These are phyloP conservation scores for Rhodinocichla rosea DNA, from an alignment of 2,113 vertebrate species.

Conservation along the genomic window DNA sequence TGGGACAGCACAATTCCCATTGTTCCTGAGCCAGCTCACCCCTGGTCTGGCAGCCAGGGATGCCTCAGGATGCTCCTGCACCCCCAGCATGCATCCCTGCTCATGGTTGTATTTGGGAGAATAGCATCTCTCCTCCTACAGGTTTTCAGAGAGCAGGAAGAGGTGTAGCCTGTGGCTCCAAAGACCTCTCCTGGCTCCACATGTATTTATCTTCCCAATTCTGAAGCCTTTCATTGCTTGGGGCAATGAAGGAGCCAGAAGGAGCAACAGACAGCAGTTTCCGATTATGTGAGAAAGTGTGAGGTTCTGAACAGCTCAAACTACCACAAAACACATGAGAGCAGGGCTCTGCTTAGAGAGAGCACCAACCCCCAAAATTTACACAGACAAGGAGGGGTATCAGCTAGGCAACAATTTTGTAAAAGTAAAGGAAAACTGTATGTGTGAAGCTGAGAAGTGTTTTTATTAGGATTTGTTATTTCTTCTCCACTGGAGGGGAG, in stretches of 20 bases:
- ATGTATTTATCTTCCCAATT: not conserved
- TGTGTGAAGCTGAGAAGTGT: not conserved
- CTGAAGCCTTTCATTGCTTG: not conserved
- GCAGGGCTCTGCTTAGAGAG: not conserved
- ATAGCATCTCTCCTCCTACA: not conserved
- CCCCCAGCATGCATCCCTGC: not conserved
- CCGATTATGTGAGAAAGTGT: not conserved
- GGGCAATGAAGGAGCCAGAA: not conserved
- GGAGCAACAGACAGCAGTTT: not conserved
- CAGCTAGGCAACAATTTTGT: not conserved
- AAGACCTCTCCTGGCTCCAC: not conserved
- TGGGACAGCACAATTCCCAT: not conserved
- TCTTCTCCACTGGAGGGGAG: not conserved
- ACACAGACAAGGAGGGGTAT: not conserved
- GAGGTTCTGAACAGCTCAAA: not conserved
- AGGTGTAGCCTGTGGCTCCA: not conserved
- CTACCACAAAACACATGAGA: accelerated
- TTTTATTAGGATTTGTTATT: not conserved
- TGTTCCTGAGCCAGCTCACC: not conserved
- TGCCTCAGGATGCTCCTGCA: not conserved
- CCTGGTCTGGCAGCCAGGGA: accelerated
- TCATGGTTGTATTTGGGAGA: not conserved
- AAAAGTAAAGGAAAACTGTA: not conserved
- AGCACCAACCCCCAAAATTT: not conserved
- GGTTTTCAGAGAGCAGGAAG: not conserved